Evolutionary conservation across 2,113 vertebrate species (phyloP).

Genomic region (Capra hircus): DNA sequence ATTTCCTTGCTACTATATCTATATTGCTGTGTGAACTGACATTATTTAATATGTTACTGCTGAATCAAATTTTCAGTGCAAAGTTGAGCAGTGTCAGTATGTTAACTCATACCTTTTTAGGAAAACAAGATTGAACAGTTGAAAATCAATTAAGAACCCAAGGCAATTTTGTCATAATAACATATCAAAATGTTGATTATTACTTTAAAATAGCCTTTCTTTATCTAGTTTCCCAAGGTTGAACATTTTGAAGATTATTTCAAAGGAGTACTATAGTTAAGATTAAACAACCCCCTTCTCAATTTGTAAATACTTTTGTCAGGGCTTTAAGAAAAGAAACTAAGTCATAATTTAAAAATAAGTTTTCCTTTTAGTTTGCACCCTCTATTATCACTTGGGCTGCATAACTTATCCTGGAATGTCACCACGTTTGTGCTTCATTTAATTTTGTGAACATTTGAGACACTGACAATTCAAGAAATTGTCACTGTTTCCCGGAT

Average conservation of each 20-base stretch:
- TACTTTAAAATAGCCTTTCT: conserved; percentile 9
- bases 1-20: not conserved
- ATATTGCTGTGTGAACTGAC: not conserved
- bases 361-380: not conserved
- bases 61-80: not conserved
- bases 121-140: conserved; percentile 28
- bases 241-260: conserved; percentile 25
- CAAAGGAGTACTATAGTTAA: not conserved
- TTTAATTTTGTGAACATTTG: conserved; percentile 31
- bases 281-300: not conserved
- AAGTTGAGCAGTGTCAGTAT: conserved; percentile 5
- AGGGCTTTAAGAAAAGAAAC: not conserved
- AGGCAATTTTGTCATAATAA: conserved; percentile 1
- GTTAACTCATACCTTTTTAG: not conserved
- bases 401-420: not conserved
- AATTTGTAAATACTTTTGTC: not conserved
- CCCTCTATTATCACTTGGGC: not conserved
- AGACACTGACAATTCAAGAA: conserved; percentile 32
- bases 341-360: not conserved
- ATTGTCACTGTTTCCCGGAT: conserved; percentile 3
- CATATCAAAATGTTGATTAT: not conserved
- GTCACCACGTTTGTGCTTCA: conserved; percentile 1
- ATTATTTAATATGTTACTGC: conserved; percentile 5
- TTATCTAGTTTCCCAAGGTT: not conserved
- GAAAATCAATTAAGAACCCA: conserved; percentile 34